Base-by-base conservation (phyloP, 1,140 invertebrate genomes). In the Drosophila rhopaloa region DNA sequence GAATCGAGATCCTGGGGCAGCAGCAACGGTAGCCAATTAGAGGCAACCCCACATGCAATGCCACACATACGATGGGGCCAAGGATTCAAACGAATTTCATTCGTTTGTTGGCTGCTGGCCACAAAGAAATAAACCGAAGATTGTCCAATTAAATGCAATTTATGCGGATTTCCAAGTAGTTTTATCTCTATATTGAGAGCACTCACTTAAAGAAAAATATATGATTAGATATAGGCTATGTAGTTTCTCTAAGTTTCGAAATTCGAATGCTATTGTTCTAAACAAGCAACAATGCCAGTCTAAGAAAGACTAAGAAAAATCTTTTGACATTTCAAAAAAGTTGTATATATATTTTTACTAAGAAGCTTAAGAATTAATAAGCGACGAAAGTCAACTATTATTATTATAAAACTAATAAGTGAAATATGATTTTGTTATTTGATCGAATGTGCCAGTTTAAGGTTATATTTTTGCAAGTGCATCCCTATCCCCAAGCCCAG, bases 121-220 rank as follows among this genome's bases (percentile, higher is more conserved):
- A 79, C 83, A 86, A 89, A 72, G 76, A 73, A 84, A 89, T 79
- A 84, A 89, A 89, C 48, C 58, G 61, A 59, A 88, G 88, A 88
- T 88, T 88, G 83, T 89, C 83, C 83, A 88, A 88, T 88, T 88
- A 88, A 88, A 88, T 80, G 83, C 83, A 89, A 88, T 89, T 88
- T 88, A 89, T 80, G 66, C 50, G 84, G 70, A 89, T 88, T 88
- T 89, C 83, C 83, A 80, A 84, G 83, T 83, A 89, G 40, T 54
- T 55, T 77, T 37, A 13, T 32, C n/a, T 40, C 38, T 32, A 68
- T 40, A 66, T 66, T 66, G 60, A 32, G 61, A 68, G 29, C 61
- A 38, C 19, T 24, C 65, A 68, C 65, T 65, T 8, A 6, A 43
- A 59, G 27, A 54, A 53, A 75, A 63, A 1, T 10, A 35, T 14